phyloP scores from a whole-genome alignment of 2,113 vertebrate genomes.

The Pseudopipra pipra region DNA sequence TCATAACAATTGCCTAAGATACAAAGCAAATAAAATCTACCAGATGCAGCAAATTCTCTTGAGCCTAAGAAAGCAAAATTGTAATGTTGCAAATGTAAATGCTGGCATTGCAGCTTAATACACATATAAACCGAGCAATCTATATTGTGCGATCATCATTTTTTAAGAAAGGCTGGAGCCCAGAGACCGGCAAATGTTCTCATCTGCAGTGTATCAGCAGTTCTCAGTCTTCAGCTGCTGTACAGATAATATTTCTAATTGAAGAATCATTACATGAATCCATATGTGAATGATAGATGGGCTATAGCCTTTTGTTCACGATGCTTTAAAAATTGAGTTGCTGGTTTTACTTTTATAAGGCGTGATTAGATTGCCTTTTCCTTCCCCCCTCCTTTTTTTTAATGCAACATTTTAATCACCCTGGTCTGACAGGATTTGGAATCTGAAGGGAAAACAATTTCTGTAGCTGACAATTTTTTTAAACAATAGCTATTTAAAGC shows the following conservation, averaged over 20 bases:
- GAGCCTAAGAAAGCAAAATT: slow-evolving; percentile 45
- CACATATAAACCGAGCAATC: slow-evolving; percentile 42
- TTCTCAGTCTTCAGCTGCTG: slow-evolving; percentile 70
- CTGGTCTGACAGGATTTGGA: slow-evolving; percentile 23
- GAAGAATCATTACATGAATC: slow-evolving; percentile 74
- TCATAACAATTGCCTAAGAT: slow-evolving; percentile 33
- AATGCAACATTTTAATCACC: slow-evolving; percentile 41
- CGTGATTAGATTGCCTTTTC: background rate
- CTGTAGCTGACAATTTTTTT: background rate
- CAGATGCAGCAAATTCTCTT: slow-evolving; percentile 49
- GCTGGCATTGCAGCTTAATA: slow-evolving; percentile 65
- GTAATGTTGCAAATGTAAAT: slow-evolving; percentile 42
- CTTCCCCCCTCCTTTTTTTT: fast-evolving
- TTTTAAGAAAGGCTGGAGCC: slow-evolving; percentile 67
- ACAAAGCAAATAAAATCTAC: slow-evolving; percentile 40
- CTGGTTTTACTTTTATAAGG: slow-evolving; percentile 5
- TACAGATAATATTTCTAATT: slow-evolving; percentile 77
- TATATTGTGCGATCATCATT: slow-evolving; percentile 69
- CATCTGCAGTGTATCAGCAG: slow-evolving; percentile 71
- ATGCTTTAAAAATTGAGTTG: slow-evolving; percentile 40
- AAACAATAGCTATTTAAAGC: slow-evolving; percentile 43
- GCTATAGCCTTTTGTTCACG: slow-evolving; percentile 30
- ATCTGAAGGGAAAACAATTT: slow-evolving; percentile 29
- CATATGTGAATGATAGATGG: slow-evolving; percentile 65
- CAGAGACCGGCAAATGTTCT: slow-evolving; percentile 66